phyloP scores from a whole-genome alignment of 1,140 invertebrate species.

The Macrostomum lignano region DNA sequence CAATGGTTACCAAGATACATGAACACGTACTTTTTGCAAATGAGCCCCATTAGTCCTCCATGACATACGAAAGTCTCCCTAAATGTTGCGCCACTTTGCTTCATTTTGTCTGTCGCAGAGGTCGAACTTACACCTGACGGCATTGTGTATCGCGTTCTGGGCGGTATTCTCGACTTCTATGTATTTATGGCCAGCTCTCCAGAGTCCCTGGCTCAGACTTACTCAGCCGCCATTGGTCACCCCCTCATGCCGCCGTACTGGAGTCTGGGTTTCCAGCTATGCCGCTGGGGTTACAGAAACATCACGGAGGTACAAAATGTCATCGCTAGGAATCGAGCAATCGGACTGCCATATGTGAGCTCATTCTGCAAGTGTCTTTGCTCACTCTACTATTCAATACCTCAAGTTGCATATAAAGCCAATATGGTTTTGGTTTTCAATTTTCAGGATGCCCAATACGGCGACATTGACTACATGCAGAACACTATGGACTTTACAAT shows the following conservation, averaged over 20 bases:
- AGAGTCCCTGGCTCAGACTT: constrained; percentile 44
- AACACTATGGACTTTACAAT: no score
- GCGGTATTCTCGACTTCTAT: constrained; percentile 22
- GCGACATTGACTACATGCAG: no score
- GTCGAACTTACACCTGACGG: constrained; percentile 7
- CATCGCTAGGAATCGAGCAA: constrained; percentile 37
- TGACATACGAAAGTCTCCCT: no score
- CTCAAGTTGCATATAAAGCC: neutral
- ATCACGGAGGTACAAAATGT: constrained; percentile 12
- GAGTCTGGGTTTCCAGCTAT: constrained; percentile 56
- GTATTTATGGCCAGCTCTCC: constrained; percentile 29
- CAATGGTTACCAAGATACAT: no score
- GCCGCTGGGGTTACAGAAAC: constrained; percentile 30
- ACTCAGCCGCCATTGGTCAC: constrained; percentile 38
- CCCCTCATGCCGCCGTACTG: constrained; percentile 57
- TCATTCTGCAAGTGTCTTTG: no score
- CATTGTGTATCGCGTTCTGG: constrained; percentile 18
- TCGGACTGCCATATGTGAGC: constrained; percentile 35
- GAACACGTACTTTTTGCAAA: no score
- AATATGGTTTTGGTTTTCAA: no score
- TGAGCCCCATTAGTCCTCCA: no score
- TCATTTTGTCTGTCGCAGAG: constrained; percentile 5
- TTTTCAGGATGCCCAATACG: no score
- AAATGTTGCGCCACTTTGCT: neutral
- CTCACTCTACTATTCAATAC: constrained; percentile 9